Evolutionary conservation across 2,888 invertebrate genomes (phyloP).

Genomic region (Cryptus armator): DNA sequence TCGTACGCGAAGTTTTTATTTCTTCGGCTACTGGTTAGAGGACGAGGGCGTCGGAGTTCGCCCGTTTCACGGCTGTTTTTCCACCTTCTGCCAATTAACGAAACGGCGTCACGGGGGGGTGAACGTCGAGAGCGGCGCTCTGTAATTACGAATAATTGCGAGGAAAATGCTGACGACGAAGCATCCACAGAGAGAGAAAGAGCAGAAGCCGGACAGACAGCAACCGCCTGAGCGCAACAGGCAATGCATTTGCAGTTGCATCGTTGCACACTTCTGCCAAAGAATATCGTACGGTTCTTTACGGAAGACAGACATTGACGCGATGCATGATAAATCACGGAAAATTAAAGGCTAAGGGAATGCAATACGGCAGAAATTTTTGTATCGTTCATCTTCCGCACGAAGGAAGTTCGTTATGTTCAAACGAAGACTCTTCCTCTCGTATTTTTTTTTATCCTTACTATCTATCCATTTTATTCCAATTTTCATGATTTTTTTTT

Average conservation of each 20-base stretch:
- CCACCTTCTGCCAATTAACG: slow-evolving; percentile 78
- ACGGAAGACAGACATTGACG: slow-evolving; percentile 1
- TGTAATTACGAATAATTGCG: slow-evolving; percentile 83
- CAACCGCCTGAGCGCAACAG: slow-evolving; percentile 69
- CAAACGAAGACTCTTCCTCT: too few relatives aligned
- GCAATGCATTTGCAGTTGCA: slow-evolving; percentile 66
- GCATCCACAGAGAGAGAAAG: slow-evolving; percentile 17
- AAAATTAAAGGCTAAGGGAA: background rate
- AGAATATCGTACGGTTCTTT: background rate
- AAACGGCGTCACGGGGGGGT: slow-evolving; percentile 76
- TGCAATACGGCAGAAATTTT: background rate
- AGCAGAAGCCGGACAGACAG: slow-evolving; percentile 50
- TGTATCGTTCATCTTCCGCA: too few relatives aligned
- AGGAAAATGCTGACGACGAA: slow-evolving; percentile 78
- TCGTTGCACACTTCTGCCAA: slow-evolving; percentile 5
- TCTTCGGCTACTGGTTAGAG: slow-evolving; percentile 54
- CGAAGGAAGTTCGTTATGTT: too few relatives aligned
- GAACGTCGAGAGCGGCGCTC: slow-evolving; percentile 62
- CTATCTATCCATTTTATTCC: too few relatives aligned
- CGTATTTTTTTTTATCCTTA: too few relatives aligned
- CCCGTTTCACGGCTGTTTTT: slow-evolving; percentile 72
- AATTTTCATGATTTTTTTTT: too few relatives aligned
- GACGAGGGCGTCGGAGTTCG: slow-evolving; percentile 50
- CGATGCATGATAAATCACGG: slow-evolving; percentile 19
- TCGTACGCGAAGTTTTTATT: slow-evolving; percentile 59